phyloP scores from a whole-genome alignment of 2,113 vertebrate genomes.

The Triplophysa tibetana region DNA sequence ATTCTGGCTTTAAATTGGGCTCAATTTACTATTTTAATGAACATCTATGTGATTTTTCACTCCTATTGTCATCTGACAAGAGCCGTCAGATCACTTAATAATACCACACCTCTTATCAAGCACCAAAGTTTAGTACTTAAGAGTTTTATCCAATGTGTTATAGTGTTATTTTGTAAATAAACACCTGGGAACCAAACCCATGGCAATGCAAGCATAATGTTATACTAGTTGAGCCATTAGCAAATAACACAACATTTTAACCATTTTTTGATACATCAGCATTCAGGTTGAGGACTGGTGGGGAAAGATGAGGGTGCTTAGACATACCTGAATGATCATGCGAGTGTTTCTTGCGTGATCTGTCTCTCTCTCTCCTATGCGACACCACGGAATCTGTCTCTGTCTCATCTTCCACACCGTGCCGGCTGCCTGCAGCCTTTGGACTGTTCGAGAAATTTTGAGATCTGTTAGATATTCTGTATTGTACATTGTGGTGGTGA shows the following conservation, averaged over 20 bases:
- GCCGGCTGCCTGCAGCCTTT: constrained; percentile 88
- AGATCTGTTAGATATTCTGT: not conserved
- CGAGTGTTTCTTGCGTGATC: constrained; percentile 79
- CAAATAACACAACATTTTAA: not conserved
- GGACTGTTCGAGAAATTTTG: constrained; percentile 72
- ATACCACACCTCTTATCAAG: not conserved
- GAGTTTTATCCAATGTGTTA: no score
- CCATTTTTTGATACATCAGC: not conserved
- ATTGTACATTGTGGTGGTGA: not conserved
- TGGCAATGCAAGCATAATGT: not conserved
- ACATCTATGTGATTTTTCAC: no score
- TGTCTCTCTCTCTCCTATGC: constrained; percentile 77
- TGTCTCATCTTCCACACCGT: constrained; percentile 94
- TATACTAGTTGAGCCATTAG: no score
- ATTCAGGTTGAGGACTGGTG: not conserved
- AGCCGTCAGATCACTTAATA: no score
- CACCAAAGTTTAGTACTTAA: not conserved
- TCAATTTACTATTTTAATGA: not conserved
- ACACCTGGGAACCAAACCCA: no score
- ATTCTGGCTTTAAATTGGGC: not conserved
- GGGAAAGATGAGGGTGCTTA: not conserved
- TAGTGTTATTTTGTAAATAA: no score
- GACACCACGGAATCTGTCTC: constrained; percentile 92
- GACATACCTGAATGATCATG: constrained; percentile 64
- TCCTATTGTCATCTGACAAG: no score